These are phyloP conservation scores for Trissolcus japonicus DNA, from an alignment of 2,888 invertebrate species.

Conservation along the genomic window DNA sequence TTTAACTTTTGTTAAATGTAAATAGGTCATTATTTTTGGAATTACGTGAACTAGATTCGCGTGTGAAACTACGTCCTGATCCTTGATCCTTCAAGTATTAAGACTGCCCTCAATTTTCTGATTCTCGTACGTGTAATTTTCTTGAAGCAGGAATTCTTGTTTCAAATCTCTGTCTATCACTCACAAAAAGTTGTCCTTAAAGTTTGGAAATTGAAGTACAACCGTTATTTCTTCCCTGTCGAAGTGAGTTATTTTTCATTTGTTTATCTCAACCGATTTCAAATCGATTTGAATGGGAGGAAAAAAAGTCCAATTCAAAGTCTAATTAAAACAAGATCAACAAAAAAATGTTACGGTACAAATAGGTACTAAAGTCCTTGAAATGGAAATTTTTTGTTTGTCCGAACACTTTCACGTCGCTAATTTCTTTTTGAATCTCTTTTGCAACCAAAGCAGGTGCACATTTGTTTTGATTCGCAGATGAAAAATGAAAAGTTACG, in stretches of 20 bases:
- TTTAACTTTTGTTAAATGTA: background rate
- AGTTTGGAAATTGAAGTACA: no score
- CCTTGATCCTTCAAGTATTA: constrained; percentile 3
- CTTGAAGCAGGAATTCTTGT: background rate
- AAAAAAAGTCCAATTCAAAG: no score
- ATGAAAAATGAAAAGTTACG: constrained; percentile 6
- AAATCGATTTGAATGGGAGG: no score
- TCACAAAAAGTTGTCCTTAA: no score
- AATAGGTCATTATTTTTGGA: background rate
- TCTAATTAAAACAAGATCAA: no score
- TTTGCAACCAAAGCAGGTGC: constrained; percentile 4
- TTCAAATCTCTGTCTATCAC: background rate
- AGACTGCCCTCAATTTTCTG: background rate
- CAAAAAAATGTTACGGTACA: no score
- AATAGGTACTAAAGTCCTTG: background rate
- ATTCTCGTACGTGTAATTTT: background rate
- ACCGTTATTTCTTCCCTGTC: no score
- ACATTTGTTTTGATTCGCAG: constrained; percentile 5
- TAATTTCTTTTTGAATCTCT: background rate
- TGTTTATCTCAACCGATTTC: no score
- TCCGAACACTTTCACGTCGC: background rate
- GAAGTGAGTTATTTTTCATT: no score
- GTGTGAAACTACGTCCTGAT: background rate
- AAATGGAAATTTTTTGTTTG: background rate
- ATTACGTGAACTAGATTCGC: background rate